Base-by-base conservation (phyloP, 2,113 vertebrate species). In the Sphyrna mokarran region DNA sequence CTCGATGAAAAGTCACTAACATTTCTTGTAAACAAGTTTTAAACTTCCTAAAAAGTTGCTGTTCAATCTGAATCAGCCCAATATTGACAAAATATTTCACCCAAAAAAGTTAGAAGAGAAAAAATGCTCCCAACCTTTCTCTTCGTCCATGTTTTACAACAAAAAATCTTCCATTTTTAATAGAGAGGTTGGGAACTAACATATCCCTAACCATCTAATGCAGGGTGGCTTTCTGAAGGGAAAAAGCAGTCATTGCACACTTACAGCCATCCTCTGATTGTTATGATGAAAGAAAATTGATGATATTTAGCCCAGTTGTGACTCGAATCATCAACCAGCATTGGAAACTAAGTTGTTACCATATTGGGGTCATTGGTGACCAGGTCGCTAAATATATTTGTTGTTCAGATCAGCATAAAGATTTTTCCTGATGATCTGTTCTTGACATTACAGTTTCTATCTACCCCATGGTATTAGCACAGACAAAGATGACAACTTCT, bases 391-490 rank as follows among this genome's bases (percentile, higher is more conserved):
- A n/a, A 37, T 94, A 68, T 11, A 40, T 69, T 94, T 76, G 43
- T 95, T 70, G 43, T 54, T 95, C 33, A 72, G 54, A 76, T 48
- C 43, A 14, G 26, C 69, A 33, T 95, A 68, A 95, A 40, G n/a
- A 58, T n/a, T 76, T 16, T 95, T 7, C n/a, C 40, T 85, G 63
- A 89, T 16, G 5, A 40, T 95, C 76, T 95, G 96, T 95, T 3
- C 66, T 29, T 96, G 97, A 96, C 10, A 96, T 97, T 97, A 0
- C 97, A 99, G 99, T 96, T 99, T 99, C 97, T 99, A 98, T 96
- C 97, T 99, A 96, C 99, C 99, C 2, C 99, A 99, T 96, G 99
- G 99, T 95, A 98, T 99, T 97, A 99, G 98, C 69, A 96, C 98
- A 95, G 99, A 99, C 97, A 97, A 97, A 96, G 97, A 98, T 13